Evolutionary conservation across 2,888 invertebrate species (phyloP).

Genomic region (Napeogenes inachia): DNA sequence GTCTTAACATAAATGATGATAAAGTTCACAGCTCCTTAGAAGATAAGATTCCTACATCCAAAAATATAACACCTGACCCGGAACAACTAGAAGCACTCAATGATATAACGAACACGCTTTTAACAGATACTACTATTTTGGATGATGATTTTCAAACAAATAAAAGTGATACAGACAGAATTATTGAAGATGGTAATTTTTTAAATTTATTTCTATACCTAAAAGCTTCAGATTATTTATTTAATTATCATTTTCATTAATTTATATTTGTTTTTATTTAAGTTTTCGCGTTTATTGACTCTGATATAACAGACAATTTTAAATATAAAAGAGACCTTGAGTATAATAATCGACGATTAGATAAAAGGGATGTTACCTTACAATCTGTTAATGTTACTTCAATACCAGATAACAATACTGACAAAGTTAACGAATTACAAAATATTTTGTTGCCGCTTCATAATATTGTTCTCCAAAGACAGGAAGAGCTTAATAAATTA

Average conservation of each 20-base stretch:
- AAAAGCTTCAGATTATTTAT: too few relatives aligned
- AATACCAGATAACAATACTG: slow-evolving; percentile 1
- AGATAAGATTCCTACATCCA: background rate
- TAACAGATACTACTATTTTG: background rate
- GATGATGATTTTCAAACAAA: background rate
- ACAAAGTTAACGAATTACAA: slow-evolving; percentile 10
- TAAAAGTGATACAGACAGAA: background rate
- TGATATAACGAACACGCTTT: background rate
- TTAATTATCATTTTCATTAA: too few relatives aligned
- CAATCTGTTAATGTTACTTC: slow-evolving; percentile 1
- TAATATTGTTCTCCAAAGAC: slow-evolving; percentile 46
- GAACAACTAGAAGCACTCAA: background rate
- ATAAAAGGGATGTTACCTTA: slow-evolving; percentile 12
- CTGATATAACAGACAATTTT: slow-evolving; percentile 3
- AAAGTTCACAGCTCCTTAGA: background rate
- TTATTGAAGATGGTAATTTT: background rate
- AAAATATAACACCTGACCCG: background rate
- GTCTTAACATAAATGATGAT: slow-evolving; percentile 7
- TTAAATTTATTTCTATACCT: too few relatives aligned
- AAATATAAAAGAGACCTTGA: slow-evolving; percentile 1
- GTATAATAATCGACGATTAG: slow-evolving; percentile 5
- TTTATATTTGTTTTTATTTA: background rate
- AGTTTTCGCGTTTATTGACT: slow-evolving; percentile 7
- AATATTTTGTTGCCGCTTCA: slow-evolving; percentile 37
- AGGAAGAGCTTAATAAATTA: slow-evolving; percentile 48